Conservation (phyloP, 1,140 invertebrate genomes). For the Saxidomus purpurata region DNA sequence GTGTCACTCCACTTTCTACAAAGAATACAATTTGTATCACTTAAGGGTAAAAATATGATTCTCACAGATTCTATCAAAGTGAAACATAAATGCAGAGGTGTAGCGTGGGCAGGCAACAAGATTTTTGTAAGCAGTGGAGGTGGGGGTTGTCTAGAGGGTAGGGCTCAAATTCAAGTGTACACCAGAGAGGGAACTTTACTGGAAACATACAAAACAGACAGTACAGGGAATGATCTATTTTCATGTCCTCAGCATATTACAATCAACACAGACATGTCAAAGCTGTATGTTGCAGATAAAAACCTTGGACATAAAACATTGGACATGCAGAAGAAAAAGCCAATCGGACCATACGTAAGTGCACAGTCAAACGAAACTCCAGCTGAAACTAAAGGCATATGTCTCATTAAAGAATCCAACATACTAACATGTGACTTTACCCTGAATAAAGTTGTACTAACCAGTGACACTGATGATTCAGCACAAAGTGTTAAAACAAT, state of each 20-base stretch:
- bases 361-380: too few species aligned
- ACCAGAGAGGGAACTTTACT: neutral
- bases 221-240: neutral
- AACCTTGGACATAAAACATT: neutral
- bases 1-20: constrained; percentile 4
- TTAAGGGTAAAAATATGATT: neutral
- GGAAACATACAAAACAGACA: neutral
- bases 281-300: constrained; percentile 23
- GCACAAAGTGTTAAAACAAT: neutral
- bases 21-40: constrained; percentile 28
- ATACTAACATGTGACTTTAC: neutral
- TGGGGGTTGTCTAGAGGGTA: neutral
- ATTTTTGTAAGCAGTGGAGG: constrained; percentile 38
- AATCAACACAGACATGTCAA: neutral
- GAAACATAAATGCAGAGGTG: neutral
- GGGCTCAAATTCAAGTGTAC: constrained; percentile 14
- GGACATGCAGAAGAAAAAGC: neutral
- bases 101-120: neutral
- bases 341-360: neutral
- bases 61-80: constrained; percentile 13
- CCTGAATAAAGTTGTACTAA: neutral
- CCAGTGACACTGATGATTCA: neutral
- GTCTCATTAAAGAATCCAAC: neutral
- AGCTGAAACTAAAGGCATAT: neutral
- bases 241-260: constrained; percentile 13